These are phyloP conservation scores for Hydrophis major DNA, from an alignment of 2,797 vertebrate genomes.

Conservation along the genomic window DNA sequence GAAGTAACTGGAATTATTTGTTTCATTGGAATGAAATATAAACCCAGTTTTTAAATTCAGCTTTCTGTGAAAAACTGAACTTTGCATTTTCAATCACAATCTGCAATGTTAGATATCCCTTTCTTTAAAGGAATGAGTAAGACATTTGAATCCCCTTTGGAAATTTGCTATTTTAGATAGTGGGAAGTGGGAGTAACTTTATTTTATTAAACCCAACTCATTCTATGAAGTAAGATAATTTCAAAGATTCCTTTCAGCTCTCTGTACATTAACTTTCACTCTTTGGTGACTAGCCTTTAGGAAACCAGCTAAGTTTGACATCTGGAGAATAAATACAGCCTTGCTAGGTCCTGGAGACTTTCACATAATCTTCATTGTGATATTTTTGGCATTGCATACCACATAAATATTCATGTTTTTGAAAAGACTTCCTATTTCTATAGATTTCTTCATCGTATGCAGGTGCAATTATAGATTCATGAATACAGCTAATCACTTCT, in stretches of 20 bases:
- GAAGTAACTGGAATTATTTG: neutral
- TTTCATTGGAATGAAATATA: neutral
- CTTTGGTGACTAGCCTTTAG: constrained; percentile 6
- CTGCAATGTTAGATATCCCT: neutral
- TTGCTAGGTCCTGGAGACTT: constrained; percentile 40
- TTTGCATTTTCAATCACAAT: neutral
- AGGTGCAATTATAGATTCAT: constrained; percentile 58
- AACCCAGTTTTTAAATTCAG: neutral
- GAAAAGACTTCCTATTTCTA: constrained; percentile 60
- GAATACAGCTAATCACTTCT: constrained; percentile 50
- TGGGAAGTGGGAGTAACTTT: neutral
- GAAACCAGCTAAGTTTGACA: constrained; percentile 46
- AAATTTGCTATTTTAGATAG: constrained; percentile 1
- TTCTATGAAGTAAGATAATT: constrained; percentile 8
- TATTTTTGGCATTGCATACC: constrained; percentile 53
- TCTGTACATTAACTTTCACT: neutral
- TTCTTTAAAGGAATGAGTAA: neutral
- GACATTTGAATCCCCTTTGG: neutral
- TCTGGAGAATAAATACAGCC: constrained; percentile 40
- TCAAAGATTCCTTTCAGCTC: neutral
- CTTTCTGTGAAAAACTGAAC: neutral
- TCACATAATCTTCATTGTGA: constrained; percentile 61
- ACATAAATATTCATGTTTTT: constrained; percentile 56
- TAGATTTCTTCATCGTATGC: constrained; percentile 59
- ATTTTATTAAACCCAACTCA: constrained; percentile 12